Evolutionary conservation across 2,113 vertebrate species (phyloP).

Genomic region (Ivindomyrus marchei): DNA sequence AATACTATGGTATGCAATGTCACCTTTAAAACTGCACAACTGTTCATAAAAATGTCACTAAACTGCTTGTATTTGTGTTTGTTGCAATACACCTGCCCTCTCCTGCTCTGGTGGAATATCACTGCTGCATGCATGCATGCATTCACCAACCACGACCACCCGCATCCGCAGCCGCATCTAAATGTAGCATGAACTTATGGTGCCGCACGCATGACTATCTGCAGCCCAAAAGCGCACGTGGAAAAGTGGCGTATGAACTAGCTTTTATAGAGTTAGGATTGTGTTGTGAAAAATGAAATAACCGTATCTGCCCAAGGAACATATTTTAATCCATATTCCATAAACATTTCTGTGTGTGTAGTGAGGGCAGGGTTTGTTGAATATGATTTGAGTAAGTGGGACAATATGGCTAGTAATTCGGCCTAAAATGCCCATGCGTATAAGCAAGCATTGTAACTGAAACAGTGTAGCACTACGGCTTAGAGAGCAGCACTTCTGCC

Average conservation of each 20-base stretch:
- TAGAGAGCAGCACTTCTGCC: neutral
- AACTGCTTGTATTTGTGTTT: neutral
- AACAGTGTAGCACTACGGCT: neutral
- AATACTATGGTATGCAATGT: neutral
- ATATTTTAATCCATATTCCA: neutral
- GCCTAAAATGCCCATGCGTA: neutral
- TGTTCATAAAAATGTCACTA: neutral
- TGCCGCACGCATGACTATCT: neutral
- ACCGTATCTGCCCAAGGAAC: neutral
- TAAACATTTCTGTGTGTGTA: neutral
- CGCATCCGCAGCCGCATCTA: neutral
- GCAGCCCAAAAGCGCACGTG: neutral
- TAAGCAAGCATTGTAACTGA: neutral
- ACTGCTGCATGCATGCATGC: neutral
- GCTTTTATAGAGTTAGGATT: neutral
- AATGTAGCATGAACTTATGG: neutral
- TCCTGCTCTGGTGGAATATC: neutral
- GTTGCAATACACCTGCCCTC: neutral
- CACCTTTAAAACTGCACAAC: neutral
- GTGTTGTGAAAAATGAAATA: neutral
- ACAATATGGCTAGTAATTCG: neutral
- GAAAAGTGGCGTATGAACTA: neutral
- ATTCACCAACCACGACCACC: neutral
- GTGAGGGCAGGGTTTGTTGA: neutral
- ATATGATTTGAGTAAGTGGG: neutral